These are phyloP conservation scores for Platygyra sinensis DNA, from an alignment of 64 coral and sea anemone species.

Conservation along the genomic window DNA sequence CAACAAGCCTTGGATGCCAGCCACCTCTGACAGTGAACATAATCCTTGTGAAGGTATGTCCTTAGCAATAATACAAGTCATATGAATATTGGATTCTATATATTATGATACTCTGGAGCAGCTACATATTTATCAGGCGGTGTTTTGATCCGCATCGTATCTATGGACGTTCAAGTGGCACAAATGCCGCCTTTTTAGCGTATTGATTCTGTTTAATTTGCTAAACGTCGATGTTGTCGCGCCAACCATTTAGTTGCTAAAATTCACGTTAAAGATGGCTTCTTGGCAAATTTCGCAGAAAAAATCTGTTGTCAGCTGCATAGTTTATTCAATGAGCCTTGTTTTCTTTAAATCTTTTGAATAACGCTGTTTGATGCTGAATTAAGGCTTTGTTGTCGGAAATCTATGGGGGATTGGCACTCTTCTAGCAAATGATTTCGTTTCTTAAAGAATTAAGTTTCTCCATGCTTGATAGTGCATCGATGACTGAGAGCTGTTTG, in stretches of 20 bases:
- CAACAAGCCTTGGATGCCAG: slow-evolving; percentile 82
- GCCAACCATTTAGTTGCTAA: background rate
- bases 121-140: background rate
- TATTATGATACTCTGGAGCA: background rate
- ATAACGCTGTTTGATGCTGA: background rate
- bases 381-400: background rate
- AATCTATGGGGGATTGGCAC: background rate
- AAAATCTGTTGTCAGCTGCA: background rate
- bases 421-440: no score
- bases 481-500: background rate
- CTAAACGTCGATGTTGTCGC: no score
- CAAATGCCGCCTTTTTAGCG: no score
- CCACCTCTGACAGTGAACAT: slow-evolving; percentile 65
- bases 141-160: no score
- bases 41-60: slow-evolving; percentile 95
- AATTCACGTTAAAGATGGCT: background rate
- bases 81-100: background rate
- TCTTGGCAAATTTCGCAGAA: slow-evolving; percentile 7
- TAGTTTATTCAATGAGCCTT: background rate
- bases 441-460: background rate
- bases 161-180: no score
- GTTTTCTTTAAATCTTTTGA: background rate
- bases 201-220: no score
- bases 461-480: background rate
- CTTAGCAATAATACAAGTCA: background rate